Conservation (phyloP, 2,113 vertebrate genomes). For the Oreocharis arfaki region DNA sequence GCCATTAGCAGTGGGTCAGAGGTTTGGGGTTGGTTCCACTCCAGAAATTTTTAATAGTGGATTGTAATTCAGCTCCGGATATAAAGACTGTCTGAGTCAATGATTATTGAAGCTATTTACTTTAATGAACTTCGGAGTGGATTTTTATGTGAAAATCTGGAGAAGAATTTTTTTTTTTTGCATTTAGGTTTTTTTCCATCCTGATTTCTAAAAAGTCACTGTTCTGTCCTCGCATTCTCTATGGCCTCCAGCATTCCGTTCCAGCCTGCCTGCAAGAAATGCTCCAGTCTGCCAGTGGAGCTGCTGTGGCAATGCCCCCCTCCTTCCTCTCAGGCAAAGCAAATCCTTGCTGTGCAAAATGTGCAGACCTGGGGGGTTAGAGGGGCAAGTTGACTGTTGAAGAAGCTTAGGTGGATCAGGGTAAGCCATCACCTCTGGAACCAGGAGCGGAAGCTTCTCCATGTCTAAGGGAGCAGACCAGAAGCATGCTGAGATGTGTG, state of each 20-base stretch:
- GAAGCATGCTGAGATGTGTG: not conserved
- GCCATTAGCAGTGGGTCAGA: not conserved
- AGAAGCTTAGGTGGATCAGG: not conserved
- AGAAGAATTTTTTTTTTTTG: not conserved
- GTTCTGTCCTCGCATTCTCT: not conserved
- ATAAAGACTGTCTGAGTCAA: not conserved
- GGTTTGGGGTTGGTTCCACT: not conserved
- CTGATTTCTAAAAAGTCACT: not conserved
- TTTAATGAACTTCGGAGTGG: not conserved
- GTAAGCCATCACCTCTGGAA: not conserved
- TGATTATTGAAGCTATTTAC: conserved; percentile 1
- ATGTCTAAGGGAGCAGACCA: not conserved
- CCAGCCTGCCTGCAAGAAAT: not conserved
- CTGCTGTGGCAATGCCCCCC: not conserved
- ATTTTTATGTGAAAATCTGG: not conserved
- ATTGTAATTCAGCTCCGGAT: not conserved
- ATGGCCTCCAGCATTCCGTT: not conserved
- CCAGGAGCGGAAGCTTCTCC: not conserved
- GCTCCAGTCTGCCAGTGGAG: not conserved
- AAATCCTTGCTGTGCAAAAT: not conserved
- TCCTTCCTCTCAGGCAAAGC: not conserved
- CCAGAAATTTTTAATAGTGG: conserved; percentile 16
- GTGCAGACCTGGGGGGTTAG: not conserved
- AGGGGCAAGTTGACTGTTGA: not conserved
- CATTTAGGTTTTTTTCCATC: not conserved